Evolutionary conservation across 2,113 vertebrate species (phyloP), one percentile per base, ranked within the genome.

Genomic region (Myodes glareolus): DNA sequence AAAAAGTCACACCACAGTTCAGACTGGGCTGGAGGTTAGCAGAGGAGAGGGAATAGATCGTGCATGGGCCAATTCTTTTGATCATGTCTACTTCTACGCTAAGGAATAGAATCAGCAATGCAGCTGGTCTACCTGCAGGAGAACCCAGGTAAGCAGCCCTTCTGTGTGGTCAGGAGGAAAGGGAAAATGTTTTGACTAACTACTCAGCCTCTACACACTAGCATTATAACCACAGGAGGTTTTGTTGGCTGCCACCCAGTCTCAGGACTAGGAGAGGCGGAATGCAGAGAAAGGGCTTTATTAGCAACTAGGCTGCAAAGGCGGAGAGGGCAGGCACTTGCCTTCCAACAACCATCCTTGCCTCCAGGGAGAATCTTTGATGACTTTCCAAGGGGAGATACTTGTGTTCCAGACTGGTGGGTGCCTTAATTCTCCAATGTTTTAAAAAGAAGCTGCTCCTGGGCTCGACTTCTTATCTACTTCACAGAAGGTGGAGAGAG

Each of bases 101-200:
- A 68, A 12, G 55, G n/a, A 42, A 78, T 39, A 92, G 72, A 61
- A 72, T 36, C 58, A 81, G 50, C 52, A 76, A 82, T 58, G 47
- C 29, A 31, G 52, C 39, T 88, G 36, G 31, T 19, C 52, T 86
- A 45, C 63, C 12, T 87, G 12, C 55, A 84, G 78, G 36, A 65
- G 39, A 96, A 58, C 23, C 65, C 58, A 91, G 80, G 67, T 92
- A 90, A 90, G 29, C 65, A 86, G n/a, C 47, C 17, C 8, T 82
- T 82, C 91, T 68, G 42, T 55, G n/a, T 63, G 65, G 23, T 65
- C 7, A 86, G 73, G 58, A 92, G 12, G 55, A 95, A 97, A 86
- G 82, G n/a, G 42, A 68, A 90, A 90, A 70, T 85, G 45, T 65
- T 80, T 94, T 75, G 55, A 42, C 87, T 50, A 67, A 61, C 77